Conservation (phyloP, 2,797 vertebrate genomes). For the Muraenolepis orangiensis region DNA sequence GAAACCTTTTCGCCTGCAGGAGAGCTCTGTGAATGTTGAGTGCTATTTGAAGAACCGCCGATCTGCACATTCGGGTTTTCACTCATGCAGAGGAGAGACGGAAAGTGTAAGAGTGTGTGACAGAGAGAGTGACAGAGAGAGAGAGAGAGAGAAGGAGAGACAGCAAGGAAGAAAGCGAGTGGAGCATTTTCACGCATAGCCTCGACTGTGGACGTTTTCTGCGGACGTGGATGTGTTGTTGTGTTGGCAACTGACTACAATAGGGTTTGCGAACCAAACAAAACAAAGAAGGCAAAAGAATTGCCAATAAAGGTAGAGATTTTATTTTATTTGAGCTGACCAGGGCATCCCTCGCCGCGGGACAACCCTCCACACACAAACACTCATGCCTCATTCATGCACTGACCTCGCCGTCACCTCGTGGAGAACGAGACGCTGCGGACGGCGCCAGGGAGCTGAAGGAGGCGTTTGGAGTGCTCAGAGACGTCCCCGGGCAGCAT, state of each 20-base stretch:
- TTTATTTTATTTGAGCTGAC: not conserved
- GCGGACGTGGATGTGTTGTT: no score
- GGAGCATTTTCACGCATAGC: no score
- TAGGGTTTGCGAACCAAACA: not conserved
- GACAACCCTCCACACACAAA: not conserved
- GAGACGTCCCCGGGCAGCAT: not conserved
- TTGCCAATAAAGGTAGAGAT: not conserved
- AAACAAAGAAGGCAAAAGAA: not conserved
- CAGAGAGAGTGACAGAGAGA: not conserved
- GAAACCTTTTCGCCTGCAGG: not conserved
- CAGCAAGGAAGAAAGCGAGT: not conserved
- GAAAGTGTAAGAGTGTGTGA: no score
- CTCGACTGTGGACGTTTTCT: no score
- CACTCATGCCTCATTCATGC: not conserved
- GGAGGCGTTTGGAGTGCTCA: not conserved
- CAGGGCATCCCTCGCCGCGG: not conserved
- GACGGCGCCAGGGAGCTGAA: conserved; percentile 4
- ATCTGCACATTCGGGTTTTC: not conserved
- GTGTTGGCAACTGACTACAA: not conserved
- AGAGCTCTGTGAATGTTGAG: not conserved
- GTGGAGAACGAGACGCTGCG: not conserved
- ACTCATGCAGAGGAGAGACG: not conserved
- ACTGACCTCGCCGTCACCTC: conserved; percentile 18
- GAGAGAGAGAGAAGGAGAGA: not conserved
- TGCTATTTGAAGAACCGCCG: not conserved